Evolutionary conservation across 2,888 invertebrate genomes (phyloP).

Genomic region (Plebejus melissa): DNA sequence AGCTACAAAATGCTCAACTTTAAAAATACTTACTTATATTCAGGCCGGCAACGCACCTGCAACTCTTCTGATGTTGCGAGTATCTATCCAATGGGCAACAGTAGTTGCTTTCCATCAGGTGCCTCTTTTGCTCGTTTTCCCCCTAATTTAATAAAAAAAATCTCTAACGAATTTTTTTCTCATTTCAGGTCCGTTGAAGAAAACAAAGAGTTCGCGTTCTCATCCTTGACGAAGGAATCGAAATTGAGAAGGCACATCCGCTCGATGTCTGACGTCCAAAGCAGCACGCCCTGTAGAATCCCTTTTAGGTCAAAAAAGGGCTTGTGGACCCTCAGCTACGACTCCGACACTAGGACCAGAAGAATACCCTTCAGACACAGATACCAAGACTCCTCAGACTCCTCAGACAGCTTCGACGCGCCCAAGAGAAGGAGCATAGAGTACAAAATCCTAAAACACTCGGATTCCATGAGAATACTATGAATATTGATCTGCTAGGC

Average conservation of each 20-base stretch:
- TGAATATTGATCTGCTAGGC: constrained; percentile 33
- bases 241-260: constrained; percentile 66
- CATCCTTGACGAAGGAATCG: constrained; percentile 64
- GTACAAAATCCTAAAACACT: constrained; percentile 64
- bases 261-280: constrained; percentile 73
- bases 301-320: constrained; percentile 58
- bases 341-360: constrained; percentile 64
- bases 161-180: constrained; percentile 31
- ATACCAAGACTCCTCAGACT: constrained; percentile 63
- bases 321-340: constrained; percentile 61
- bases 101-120: no score
- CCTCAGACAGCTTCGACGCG: constrained; percentile 59
- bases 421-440: constrained; percentile 57
- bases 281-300: constrained; percentile 65
- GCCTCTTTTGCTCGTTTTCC: no score
- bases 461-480: constrained; percentile 71
- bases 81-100: no score
- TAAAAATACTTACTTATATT: no score
- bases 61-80: no score
- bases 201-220: constrained; percentile 50
- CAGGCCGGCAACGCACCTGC: no score
- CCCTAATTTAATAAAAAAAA: background rate
- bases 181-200: constrained; percentile 64
- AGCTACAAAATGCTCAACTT: no score
- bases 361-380: constrained; percentile 52